Percentiles rank a stretch among this genome's conserved stretches.
Evolutionary conservation across 2,888 invertebrate species (phyloP).

Genomic region (Elmis aenea): DNA sequence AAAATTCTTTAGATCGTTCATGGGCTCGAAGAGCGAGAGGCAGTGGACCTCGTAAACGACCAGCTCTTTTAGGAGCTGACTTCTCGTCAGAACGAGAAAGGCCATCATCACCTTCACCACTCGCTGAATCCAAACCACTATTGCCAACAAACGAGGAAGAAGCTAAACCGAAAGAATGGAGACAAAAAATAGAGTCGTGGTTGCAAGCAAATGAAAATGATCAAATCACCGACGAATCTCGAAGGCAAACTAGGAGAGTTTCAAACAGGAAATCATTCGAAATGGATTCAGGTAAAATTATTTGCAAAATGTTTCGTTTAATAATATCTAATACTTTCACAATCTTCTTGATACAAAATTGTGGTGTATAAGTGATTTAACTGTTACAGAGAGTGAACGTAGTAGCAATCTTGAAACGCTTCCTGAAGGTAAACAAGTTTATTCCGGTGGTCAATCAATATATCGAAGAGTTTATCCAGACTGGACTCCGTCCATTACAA

Average conservation of each 20-base stretch:
- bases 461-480: slow-evolving; percentile 67
- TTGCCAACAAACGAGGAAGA: slow-evolving; percentile 54
- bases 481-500: slow-evolving; percentile 73
- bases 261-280: slow-evolving; percentile 74
- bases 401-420: slow-evolving; percentile 68
- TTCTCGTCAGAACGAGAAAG: slow-evolving; percentile 69
- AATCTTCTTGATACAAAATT: too few species aligned
- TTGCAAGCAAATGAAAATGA: slow-evolving; percentile 82
- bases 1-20: slow-evolving; percentile 66
- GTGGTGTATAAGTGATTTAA: too few species aligned
- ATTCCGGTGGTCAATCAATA: slow-evolving; percentile 44
- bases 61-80: slow-evolving; percentile 70
- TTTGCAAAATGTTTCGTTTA: background rate
- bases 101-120: slow-evolving; percentile 62
- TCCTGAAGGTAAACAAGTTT: slow-evolving; percentile 63
- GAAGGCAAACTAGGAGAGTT: slow-evolving; percentile 61
- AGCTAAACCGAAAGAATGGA: slow-evolving; percentile 66
- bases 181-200: slow-evolving; percentile 90
- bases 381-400: slow-evolving; percentile 67
- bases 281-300: slow-evolving; percentile 69
- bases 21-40: slow-evolving; percentile 79
- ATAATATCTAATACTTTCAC: background rate
- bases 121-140: slow-evolving; percentile 53
- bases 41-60: slow-evolving; percentile 68
- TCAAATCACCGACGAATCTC: slow-evolving; percentile 64